Percentiles rank a stretch among this genome's conserved stretches.
phyloP scores from a whole-genome alignment of 2,888 invertebrate species.

The Hermaeophaga mercurialis region DNA sequence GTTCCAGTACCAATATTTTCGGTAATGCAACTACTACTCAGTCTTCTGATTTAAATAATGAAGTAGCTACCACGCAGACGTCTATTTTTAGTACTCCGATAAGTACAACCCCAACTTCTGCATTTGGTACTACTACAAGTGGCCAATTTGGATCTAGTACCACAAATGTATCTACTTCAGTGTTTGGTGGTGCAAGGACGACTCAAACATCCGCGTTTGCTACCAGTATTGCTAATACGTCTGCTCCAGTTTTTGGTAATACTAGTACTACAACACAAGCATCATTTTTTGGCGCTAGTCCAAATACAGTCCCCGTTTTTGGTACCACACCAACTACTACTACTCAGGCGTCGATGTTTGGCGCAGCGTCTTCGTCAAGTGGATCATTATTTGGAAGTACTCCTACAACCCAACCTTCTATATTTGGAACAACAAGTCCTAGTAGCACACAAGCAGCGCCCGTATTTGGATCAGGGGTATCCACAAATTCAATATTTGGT shows the following conservation, averaged over 20 bases:
- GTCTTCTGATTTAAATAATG: constrained; percentile 27
- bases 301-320: constrained; percentile 9
- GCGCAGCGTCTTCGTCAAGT: constrained; percentile 8
- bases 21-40: constrained; percentile 19
- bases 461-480: constrained; percentile 31
- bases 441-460: constrained; percentile 24
- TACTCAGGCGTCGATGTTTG: constrained; percentile 9
- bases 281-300: constrained; percentile 19
- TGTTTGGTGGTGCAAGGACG: constrained; percentile 34
- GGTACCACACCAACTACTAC: constrained; percentile 10
- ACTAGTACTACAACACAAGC: constrained; percentile 18
- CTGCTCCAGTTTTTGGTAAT: constrained; percentile 16
- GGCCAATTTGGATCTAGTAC: constrained; percentile 33
- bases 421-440: constrained; percentile 31
- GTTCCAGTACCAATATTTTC: not conserved
- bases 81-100: constrained; percentile 29
- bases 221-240: constrained; percentile 30
- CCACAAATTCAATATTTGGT: constrained; percentile 33
- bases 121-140: constrained; percentile 27
- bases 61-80: constrained; percentile 23
- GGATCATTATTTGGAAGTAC: constrained; percentile 26
- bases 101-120: constrained; percentile 6
- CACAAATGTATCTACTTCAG: constrained; percentile 32
- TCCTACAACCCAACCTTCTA: constrained; percentile 29
- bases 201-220: constrained; percentile 9